Evolutionary conservation across 2,113 vertebrate species (phyloP).

Genomic region (Marmota monax): DNA sequence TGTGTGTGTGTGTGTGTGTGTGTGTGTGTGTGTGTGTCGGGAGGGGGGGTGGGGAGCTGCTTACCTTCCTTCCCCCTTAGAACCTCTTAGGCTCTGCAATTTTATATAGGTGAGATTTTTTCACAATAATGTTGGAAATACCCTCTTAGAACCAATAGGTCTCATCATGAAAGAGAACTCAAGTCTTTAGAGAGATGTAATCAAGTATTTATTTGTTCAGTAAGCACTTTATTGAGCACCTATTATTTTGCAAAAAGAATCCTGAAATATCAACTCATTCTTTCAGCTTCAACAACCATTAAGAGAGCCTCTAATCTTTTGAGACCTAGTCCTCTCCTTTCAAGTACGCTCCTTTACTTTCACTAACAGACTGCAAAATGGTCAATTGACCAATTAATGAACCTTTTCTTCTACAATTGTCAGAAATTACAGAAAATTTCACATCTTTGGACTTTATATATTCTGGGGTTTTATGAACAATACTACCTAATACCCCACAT

Average conservation of each 20-base stretch:
- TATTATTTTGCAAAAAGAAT: neutral
- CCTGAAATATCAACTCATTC: neutral
- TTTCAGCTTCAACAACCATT: neutral
- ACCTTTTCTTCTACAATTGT: neutral
- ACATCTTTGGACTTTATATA: neutral
- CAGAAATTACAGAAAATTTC: neutral
- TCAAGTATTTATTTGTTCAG: neutral
- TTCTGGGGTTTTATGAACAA: slow-evolving; percentile 3
- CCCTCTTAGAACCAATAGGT: neutral
- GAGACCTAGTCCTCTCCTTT: neutral
- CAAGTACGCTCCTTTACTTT: neutral
- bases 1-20: too few relatives aligned
- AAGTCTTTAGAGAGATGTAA: neutral
- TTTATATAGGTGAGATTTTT: neutral
- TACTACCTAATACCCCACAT: neutral
- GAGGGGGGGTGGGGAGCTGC: neutral
- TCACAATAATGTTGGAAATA: neutral
- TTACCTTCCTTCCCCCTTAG: neutral
- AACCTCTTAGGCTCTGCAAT: neutral
- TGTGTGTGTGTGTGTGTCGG: too few relatives aligned
- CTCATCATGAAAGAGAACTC: neutral
- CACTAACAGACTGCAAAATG: neutral
- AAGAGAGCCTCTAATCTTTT: neutral
- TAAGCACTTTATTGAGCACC: neutral
- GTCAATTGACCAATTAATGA: neutral